Base-by-base conservation (phyloP, 2,113 vertebrate genomes). In the Dipodomys spectabilis region DNA sequence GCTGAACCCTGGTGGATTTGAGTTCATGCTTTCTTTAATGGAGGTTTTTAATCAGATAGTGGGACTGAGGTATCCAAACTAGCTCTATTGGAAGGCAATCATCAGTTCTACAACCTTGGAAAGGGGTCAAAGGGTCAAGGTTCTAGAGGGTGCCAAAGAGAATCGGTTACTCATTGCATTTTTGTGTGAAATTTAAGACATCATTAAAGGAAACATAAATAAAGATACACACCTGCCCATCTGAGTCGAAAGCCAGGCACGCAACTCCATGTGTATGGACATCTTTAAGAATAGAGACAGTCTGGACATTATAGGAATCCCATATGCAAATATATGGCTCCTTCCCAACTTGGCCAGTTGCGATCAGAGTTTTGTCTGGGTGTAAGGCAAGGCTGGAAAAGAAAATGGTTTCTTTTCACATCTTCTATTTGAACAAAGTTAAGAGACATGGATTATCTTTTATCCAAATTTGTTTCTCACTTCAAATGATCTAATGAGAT, bases 261-360 rank as follows among this genome's bases (percentile, higher is more conserved):
- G 99, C 99, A 8, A 99, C 98, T 32, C 99, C 99, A 44, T 99
- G 99, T 0, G 99, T 99, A 94, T 99, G 99, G 4, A 98, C 98
- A 90, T 99, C 99, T 97, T 99, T 99, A 93, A 99, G 98, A 96
- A 99, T 99, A 96, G 99, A 99, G 44, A 99, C 98, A 0, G 99
- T 99, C 95, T 99, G 99, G 80, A 99, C 97, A 1, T 97, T 97
- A 92, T 99, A 99, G 1, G 99, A 99, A 97, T 99, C 99, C 99
- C 99, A 99, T 95, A 99, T 97, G 82, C 99, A 99, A 93, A 99
- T 98, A 90, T 98, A 99, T 2, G 99, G 99, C 60, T 99, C 99
- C 91, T 99, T 99, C 9, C 99, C 99, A 83, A 99, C 99, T 97
- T 99, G 99, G 89, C 99, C 99, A 0, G 99, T 99, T 19, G 99